Percentiles rank a stretch among this genome's conserved stretches.
phyloP scores from a whole-genome alignment of 1,140 invertebrate species.

The Drosophila gunungcola region DNA sequence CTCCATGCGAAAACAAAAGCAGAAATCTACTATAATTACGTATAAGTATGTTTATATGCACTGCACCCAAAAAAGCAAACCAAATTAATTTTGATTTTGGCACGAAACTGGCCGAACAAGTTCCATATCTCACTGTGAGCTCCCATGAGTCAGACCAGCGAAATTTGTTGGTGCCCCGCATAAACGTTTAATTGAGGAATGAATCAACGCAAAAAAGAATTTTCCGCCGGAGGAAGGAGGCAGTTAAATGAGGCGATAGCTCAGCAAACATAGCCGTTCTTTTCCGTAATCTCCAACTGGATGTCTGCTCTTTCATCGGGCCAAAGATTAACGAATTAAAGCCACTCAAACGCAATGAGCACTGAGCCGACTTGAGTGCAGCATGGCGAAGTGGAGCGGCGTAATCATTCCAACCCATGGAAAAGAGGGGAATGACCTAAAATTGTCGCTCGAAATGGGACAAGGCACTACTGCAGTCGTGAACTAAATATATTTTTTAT shows the following conservation, averaged over 20 bases:
- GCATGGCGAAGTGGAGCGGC: constrained; percentile 28
- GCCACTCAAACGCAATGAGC: constrained; percentile 52
- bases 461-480: constrained; percentile 35
- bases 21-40: constrained; percentile 56
- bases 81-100: constrained; percentile 39
- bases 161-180: constrained; percentile 23
- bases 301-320: constrained; percentile 23
- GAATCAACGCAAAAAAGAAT: constrained; percentile 59
- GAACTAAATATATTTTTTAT: background rate
- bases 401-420: constrained; percentile 43
- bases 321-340: constrained; percentile 60
- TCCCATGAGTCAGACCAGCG: constrained; percentile 47
- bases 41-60: constrained; percentile 33
- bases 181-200: constrained; percentile 51
- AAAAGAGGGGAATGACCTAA: constrained; percentile 70
- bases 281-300: constrained; percentile 21
- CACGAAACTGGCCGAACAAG: constrained; percentile 47
- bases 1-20: constrained; percentile 48
- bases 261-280: constrained; percentile 8
- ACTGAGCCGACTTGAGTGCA: constrained; percentile 30
- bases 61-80: constrained; percentile 34
- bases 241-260: constrained; percentile 2
- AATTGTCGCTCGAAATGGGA: constrained; percentile 70
- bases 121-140: constrained; percentile 33
- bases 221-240: constrained; percentile 3